Base-by-base conservation (phyloP, 2,888 invertebrate genomes). In the Gerris lacustris region DNA sequence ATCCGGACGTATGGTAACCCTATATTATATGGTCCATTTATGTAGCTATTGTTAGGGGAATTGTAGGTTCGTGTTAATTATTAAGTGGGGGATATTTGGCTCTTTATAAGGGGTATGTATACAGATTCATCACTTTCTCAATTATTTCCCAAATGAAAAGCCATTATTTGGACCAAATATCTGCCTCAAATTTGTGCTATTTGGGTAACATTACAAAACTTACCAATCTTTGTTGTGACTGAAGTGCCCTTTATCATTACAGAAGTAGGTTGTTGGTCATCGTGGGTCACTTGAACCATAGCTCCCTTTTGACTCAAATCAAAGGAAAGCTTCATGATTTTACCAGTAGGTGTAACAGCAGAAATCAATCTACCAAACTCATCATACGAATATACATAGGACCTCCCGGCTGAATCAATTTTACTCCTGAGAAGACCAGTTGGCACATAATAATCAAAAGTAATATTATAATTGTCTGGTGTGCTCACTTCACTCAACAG, bases 321-420 rank as follows among this genome's bases (percentile, higher is more conserved):
- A 78, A 94, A 95, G 5, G 89, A 88, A 0, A 95, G 81, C 73
- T 89, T 89, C 70, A 95, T 92, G 18, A 94, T 90, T 82, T 94
- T 89, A 6, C 96, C 96, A n/a, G 96, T 96, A 0, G 97, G 96
- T 6, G 94, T 94, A 0, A 96, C 92, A 0, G 95, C 94, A 11
- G 91, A 90, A 2, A 92, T 92, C 1, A 96, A 83, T 71, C 96
- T 86, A 2, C 97, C 97, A 78, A 95, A 96, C 79, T 93, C 92
- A 78, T 97, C 96, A 78, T 96, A 97, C 78, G 92, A 92, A 80
- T 96, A 97, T 31, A 94, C 92, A 79, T 93, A 93, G 76, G 93
- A 92, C 74, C 94, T 84, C 2, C 94, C 94, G 2, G 92, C 92
- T 73, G 92, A 91, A 78, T 95, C 95, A 15, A 93, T 84, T 79